Base-by-base conservation (phyloP, 2,888 invertebrate genomes). In the Drosophila paramelanica region DNA sequence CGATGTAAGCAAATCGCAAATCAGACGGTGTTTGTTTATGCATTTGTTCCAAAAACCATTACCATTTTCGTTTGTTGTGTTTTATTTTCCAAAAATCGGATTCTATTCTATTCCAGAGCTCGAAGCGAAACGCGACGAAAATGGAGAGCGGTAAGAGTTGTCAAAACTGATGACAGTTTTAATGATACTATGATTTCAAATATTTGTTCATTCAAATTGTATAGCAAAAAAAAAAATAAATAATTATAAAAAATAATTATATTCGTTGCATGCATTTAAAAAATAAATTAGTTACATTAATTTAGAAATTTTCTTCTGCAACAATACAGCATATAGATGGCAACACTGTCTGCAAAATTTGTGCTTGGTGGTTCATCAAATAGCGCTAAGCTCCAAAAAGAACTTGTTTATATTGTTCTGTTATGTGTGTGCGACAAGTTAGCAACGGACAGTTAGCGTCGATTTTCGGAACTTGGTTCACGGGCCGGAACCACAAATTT, bases 1-100 rank as follows among this genome's bases (percentile, higher is more conserved):
- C 49, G n/a, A 47, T 55, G 51, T 59, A 52, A 71, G 33, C 51
- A 57, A 52, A 27, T 42, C 27, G 31, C 42, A 46, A 2, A 11
- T 25, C 47, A 13, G 14, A 52, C 10, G 25, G 14, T 61, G 14
- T 49, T 59, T 52, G 41, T 42, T 66, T 43, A 60, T 74, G 45
- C 10, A 27, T 23, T 62, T 67, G 76, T 83, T 72, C 58, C 73
- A 76, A 68, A 67, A 67, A 59, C 73, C 71, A 70, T 77, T 77
- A 81, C 82, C 83, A 85, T 89, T 81, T 85, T 86, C 64, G 73
- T 79, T 79, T 87, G 88, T 83, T 83, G 74, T 87, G 82, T 81
- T 84, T 82, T 84, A 71, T 64, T 79, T 83, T 81, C 87, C 81
- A 84, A 76, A 76, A 68, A 77, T 76, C 75, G 62, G 73, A 60